Base-by-base conservation (phyloP, 2,113 vertebrate species). In the Percopsis transmontana region DNA sequence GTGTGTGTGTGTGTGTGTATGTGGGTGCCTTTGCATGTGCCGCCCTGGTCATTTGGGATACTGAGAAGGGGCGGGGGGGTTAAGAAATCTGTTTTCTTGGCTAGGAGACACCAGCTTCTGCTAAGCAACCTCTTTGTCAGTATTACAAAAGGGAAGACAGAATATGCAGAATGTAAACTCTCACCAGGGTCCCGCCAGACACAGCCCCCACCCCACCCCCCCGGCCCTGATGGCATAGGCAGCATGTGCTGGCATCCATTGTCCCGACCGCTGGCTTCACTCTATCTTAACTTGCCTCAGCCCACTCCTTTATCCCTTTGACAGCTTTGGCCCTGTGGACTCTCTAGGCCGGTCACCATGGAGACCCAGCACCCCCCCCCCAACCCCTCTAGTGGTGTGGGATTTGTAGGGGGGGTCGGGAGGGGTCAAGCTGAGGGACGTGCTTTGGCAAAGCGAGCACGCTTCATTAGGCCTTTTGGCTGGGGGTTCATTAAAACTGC, bases 391-490 rank as follows among this genome's bases (percentile, higher is more conserved):
- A 82, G 76, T 77, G 74, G 67, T 57, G 69, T 76, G 68, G 76
- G 72, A 85, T 81, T 80, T 70, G 66, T 61, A n/a, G 51, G 6
- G 67, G 19, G 12, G 89, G 84, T 87, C 82, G 73, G 27, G 38
- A 50, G 72, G 77, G 86, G 88, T 89, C 87, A 87, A 71, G 67
- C 69, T 19, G 70, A 79, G 83, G 81, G 82, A 80, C 72, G 33
- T 87, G 84, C 89, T 89, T 85, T 85, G 86, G 86, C 79, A 78
- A 87, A 85, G 76, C 44, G 74, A 85, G 79, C 87, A 91, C 58
- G 88, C 85, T 90, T 90, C 89, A 91, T 91, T 91, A 90, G 84
- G 80, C 81, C 87, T 88, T 90, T 92, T 91, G 83, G 85, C 66
- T 83, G 55, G 66, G 80, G 83, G 84, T 91, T 92, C 90, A 93